phyloP scores from a whole-genome alignment of 1,140 invertebrate genomes.

The Sweltsa coloradensis region DNA sequence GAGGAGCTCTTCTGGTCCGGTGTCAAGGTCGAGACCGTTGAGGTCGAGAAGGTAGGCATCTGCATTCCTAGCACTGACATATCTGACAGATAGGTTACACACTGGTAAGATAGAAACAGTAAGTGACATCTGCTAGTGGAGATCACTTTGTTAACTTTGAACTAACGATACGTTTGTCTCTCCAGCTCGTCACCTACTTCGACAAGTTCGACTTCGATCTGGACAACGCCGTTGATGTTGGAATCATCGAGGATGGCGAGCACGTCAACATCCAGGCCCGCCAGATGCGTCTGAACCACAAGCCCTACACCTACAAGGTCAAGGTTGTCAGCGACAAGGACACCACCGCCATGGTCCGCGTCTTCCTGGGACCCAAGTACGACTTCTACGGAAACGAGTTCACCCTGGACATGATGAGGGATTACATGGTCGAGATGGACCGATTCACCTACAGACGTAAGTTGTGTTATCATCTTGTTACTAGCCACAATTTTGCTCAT shows the following conservation, averaged over 20 bases:
- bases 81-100: no score
- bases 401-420: slow-evolving; percentile 33
- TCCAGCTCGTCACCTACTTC: slow-evolving; percentile 23
- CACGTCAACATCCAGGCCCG: slow-evolving; percentile 47
- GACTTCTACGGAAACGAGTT: slow-evolving; percentile 37
- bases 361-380: slow-evolving; percentile 58
- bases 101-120: no score
- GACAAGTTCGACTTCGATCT: slow-evolving; percentile 22
- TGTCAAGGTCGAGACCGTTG: no score
- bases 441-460: slow-evolving; percentile 29
- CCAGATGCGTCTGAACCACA: slow-evolving; percentile 43
- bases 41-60: no score
- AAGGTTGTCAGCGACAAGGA: slow-evolving; percentile 41
- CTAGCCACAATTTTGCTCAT: neutral
- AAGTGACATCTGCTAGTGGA: no score
- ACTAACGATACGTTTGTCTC: no score
- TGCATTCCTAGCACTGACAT: no score
- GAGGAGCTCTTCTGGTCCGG: no score
- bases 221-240: slow-evolving; percentile 17
- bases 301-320: slow-evolving; percentile 47
- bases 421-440: slow-evolving; percentile 51
- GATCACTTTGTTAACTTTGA: no score
- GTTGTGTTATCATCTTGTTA: slow-evolving; percentile 9
- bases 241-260: slow-evolving; percentile 26
- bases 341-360: slow-evolving; percentile 38